A percentile compares a stretch with the other conserved stretches of the same genome.
Conservation (phyloP, 2,888 invertebrate genomes). For the Notodonta dromedarius region DNA sequence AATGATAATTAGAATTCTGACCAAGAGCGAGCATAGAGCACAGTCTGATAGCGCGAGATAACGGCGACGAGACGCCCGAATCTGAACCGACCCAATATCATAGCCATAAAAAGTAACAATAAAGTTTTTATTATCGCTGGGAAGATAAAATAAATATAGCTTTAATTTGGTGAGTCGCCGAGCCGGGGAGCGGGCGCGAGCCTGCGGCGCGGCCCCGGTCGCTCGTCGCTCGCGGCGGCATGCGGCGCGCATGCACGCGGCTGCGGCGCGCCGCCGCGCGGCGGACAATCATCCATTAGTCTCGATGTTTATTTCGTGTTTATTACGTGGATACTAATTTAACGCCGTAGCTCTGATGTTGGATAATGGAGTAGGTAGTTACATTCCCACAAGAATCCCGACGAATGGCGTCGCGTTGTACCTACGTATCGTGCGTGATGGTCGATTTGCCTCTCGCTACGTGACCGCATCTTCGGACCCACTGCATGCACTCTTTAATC, state of each 20-base stretch:
- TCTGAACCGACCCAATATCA: conserved; percentile 59
- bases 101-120: conserved; percentile 71
- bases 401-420: conserved; percentile 13
- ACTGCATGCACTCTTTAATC: conserved; percentile 36
- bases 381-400: conserved; percentile 39
- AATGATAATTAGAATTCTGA: conserved; percentile 27
- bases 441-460: conserved; percentile 41
- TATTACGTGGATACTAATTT: conserved; percentile 70
- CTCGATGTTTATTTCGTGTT: conserved; percentile 77
- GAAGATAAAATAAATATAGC: conserved; percentile 69
- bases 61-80: conserved; percentile 36
- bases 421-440: conserved; percentile 40
- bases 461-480: conserved; percentile 35
- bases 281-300: conserved; percentile 73
- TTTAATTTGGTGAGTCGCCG: conserved; percentile 53
- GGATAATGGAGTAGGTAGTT: conserved; percentile 50
- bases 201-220: conserved; percentile 8
- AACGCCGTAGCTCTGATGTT: conserved; percentile 54
- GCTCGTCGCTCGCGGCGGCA: conserved; percentile 25
- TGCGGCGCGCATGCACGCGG: conserved; percentile 8
- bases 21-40: conserved; percentile 16
- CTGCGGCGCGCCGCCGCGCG: conserved; percentile 14
- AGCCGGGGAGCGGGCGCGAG: conserved; percentile 10
- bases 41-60: conserved; percentile 27
- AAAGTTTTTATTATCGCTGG: conserved; percentile 66